These are phyloP conservation scores for Rhyacophila brunnea DNA, from an alignment of 1,140 invertebrate genomes.

Conservation along the genomic window DNA sequence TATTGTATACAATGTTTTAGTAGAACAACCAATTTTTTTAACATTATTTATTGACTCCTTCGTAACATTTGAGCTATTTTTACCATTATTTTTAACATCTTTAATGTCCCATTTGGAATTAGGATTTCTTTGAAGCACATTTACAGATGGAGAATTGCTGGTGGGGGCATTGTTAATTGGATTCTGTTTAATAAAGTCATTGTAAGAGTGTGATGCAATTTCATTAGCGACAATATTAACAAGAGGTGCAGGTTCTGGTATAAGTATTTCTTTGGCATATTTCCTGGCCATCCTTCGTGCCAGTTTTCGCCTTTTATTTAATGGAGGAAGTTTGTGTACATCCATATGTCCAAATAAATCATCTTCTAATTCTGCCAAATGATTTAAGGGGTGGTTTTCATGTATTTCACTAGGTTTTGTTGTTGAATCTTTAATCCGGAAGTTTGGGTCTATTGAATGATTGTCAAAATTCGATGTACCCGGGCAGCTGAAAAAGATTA, in stretches of 20 bases:
- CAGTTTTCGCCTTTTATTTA: constrained; percentile 33
- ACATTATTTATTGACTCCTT: not conserved
- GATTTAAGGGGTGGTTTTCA: constrained; percentile 38
- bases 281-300: constrained; percentile 32
- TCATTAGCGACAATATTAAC: not conserved
- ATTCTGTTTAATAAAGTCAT: constrained; percentile 24
- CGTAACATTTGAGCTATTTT: constrained; percentile 7
- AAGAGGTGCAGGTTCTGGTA: constrained; percentile 18
- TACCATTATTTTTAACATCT: constrained; percentile 8
- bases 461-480: not conserved
- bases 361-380: constrained; percentile 39
- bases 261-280: constrained; percentile 7
- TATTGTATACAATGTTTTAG: constrained; percentile 43
- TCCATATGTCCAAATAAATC: constrained; percentile 37
- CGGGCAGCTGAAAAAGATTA: not conserved
- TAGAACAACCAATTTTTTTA: constrained; percentile 36
- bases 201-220: constrained; percentile 7
- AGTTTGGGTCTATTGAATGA: constrained; percentile 15
- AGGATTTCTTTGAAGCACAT: constrained; percentile 7
- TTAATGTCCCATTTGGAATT: constrained; percentile 33
- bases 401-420: not conserved
- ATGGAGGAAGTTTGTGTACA: constrained; percentile 12
- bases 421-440: constrained; percentile 1
- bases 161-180: not conserved
- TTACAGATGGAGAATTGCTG: not conserved